phyloP scores from a whole-genome alignment of 2,113 vertebrate genomes.

The Danionella cerebrum region DNA sequence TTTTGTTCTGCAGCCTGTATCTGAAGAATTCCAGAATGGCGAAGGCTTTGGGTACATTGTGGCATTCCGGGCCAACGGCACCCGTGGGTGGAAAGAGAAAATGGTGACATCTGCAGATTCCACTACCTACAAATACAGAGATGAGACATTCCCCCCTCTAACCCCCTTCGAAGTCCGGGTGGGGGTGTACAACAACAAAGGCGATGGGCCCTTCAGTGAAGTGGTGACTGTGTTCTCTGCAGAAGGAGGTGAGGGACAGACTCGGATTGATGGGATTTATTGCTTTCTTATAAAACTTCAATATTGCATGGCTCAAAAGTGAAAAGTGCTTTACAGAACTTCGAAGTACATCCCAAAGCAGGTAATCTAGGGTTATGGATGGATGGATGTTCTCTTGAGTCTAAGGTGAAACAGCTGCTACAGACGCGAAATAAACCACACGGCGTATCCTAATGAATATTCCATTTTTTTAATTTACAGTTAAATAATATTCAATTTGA shows the following conservation, averaged over 20 bases:
- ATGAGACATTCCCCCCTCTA: conserved; percentile 90
- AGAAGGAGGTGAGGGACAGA: conserved; percentile 76
- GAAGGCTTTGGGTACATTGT: conserved; percentile 96
- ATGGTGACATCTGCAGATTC: conserved; percentile 95
- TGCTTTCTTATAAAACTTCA: background rate
- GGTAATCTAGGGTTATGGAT: background rate
- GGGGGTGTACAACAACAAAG: conserved; percentile 95
- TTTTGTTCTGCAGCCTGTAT: conserved; percentile 76
- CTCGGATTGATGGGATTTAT: background rate
- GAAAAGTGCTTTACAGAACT: background rate
- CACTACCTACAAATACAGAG: conserved; percentile 89
- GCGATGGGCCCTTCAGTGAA: conserved; percentile 89
- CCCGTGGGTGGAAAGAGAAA: conserved; percentile 93
- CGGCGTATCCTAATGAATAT: too few relatives aligned
- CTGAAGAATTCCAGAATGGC: conserved; percentile 95
- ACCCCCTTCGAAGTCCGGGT: conserved; percentile 95
- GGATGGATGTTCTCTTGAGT: background rate
- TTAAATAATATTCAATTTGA: too few relatives aligned
- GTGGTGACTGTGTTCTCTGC: conserved; percentile 89
- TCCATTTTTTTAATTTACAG: too few relatives aligned
- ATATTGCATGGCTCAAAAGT: background rate
- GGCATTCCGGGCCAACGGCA: conserved; percentile 90
- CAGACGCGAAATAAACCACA: background rate
- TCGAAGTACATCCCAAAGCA: background rate
- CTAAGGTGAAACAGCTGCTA: background rate